Percentiles rank a stretch among this genome's conserved stretches.
phyloP scores from a whole-genome alignment of 2,797 vertebrate species.

The Poeciliopsis infans region DNA sequence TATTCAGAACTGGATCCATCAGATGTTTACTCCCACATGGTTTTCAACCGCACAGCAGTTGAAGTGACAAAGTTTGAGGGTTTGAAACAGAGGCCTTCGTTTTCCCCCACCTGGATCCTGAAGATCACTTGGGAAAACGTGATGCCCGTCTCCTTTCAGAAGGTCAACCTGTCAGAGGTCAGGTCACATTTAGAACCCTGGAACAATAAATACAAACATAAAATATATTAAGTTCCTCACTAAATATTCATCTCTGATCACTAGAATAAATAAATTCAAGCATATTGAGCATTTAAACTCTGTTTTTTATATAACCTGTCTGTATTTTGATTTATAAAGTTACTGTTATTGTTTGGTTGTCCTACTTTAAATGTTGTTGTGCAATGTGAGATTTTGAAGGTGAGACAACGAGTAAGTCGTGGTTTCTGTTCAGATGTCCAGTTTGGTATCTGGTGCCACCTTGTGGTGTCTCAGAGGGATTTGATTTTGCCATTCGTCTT shows the following conservation, averaged over 20 bases:
- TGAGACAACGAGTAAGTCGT: neutral
- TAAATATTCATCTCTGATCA: neutral
- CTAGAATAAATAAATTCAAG: neutral
- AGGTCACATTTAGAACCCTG: neutral
- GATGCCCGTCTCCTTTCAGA: constrained; percentile 81
- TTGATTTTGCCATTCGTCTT: constrained; percentile 10
- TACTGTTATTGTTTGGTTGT: constrained; percentile 25
- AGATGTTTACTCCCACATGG: constrained; percentile 81
- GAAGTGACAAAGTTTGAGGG: constrained; percentile 78
- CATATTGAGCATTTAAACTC: neutral
- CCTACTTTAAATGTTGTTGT: constrained; percentile 34
- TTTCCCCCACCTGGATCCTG: constrained; percentile 82
- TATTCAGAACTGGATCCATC: constrained; percentile 67
- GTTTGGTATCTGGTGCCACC: constrained; percentile 47
- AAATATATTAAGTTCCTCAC: neutral
- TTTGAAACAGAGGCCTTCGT: constrained; percentile 59
- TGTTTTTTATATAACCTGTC: neutral
- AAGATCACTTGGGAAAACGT: constrained; percentile 86
- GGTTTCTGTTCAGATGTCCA: neutral
- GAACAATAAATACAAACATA: neutral
- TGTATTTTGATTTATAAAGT: neutral
- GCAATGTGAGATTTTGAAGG: constrained; percentile 14
- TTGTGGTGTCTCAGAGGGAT: constrained; percentile 22
- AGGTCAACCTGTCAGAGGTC: constrained; percentile 80
- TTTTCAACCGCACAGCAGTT: constrained; percentile 81